Evolutionary conservation across 1,140 invertebrate genomes (phyloP), one percentile per base, ranked within the genome.

Genomic region (Drosophila repletoides): DNA sequence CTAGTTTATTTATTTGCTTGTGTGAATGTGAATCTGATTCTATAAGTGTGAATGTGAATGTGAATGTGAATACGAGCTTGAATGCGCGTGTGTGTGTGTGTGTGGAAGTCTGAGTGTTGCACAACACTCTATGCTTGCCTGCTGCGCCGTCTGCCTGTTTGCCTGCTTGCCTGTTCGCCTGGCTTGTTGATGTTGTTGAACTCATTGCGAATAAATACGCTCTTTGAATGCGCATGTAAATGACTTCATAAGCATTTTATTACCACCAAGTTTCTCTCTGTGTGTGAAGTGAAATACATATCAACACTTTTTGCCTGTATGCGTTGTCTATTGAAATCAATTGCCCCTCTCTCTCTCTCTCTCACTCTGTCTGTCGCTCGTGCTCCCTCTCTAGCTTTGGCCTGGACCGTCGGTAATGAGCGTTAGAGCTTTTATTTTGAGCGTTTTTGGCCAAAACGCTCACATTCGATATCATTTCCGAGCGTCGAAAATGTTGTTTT

Each of bases 231-330:
- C 80, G 80, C 80, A 84, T 84, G 80, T 84, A 84, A 84, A 84
- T 84, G 80, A 84, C 80, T 86, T 84, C 80, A 84, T 84, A 84
- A 84, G 80, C 80, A 84, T 84, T 84, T 84, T 84, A 87, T 87
- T 87, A 87, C 68, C 41, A 71, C 68, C 72, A 51, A 76, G 75
- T 45, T 65, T 40, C 52, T 28, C 6, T 46, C 12, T 21, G 34
- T 52, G 26, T 24, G 31, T 31, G 12, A n/a, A n/a, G n/a, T n/a
- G n/a, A n/a, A n/a, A n/a, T n/a, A n/a, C n/a, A n/a, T n/a, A n/a
- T n/a, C n/a, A n/a, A n/a, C n/a, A n/a, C n/a, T 5, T 22, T 9
- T 33, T 61, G 58, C 56, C 5, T 43, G 10, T 70, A 24, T 29
- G n/a, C 5, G 4, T 2, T 33, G 5, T 33, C 5, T 51, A 3